A percentile compares a stretch with the other conserved stretches of the same genome.
Conservation (phyloP, 2,113 vertebrate species). For the Tautogolabrus adspersus region DNA sequence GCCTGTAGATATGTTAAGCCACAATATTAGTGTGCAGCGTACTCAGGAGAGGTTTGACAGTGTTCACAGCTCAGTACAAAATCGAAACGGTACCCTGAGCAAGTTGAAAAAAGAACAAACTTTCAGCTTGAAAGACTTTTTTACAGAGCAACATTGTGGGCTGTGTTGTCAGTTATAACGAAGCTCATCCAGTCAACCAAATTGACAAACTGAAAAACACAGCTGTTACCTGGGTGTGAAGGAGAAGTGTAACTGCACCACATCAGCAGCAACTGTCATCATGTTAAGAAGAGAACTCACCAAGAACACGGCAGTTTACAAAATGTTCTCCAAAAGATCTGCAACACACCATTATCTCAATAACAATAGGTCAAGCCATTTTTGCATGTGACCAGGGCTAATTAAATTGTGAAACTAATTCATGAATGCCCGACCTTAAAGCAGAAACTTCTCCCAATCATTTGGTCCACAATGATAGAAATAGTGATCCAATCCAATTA, state of each 20-base stretch:
- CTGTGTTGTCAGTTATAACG: background rate
- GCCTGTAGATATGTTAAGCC: background rate
- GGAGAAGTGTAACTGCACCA: background rate
- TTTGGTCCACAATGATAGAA: too few relatives aligned
- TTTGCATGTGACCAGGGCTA: too few relatives aligned
- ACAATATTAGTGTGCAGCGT: background rate
- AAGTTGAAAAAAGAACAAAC: background rate
- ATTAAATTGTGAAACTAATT: too few relatives aligned
- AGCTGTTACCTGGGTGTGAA: background rate
- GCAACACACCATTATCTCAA: too few relatives aligned
- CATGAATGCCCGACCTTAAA: too few relatives aligned
- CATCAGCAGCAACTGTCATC: conserved; percentile 22
- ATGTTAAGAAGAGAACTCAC: background rate
- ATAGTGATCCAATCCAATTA: too few relatives aligned
- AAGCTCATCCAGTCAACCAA: background rate
- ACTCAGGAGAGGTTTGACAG: background rate
- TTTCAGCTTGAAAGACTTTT: background rate
- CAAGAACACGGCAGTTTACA: background rate
- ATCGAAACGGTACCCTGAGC: background rate
- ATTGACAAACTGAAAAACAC: conserved; percentile 12
- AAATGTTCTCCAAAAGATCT: background rate
- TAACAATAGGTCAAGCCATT: too few relatives aligned
- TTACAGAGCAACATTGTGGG: background rate
- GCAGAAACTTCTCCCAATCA: too few relatives aligned
- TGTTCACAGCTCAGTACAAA: background rate